Conservation (phyloP, 37 sponge, comb jelly and placozoan genomes). For the Cliona cf. orientalis region DNA sequence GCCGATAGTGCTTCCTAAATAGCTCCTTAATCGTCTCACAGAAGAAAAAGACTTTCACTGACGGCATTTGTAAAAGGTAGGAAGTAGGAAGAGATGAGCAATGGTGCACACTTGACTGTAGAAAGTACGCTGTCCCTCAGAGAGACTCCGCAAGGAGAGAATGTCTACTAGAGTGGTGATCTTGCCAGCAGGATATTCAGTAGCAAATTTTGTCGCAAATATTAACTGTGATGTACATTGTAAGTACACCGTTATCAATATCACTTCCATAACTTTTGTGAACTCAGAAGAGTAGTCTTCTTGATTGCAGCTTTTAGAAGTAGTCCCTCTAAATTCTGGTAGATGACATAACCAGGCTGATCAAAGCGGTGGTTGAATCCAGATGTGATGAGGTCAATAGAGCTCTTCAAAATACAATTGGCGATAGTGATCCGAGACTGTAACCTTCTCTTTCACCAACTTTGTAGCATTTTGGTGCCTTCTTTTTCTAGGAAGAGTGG, state of each 20-base stretch:
- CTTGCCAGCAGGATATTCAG: neutral
- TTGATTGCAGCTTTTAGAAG: conserved; percentile 2
- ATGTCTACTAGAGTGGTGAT: conserved; percentile 24
- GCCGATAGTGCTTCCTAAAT: conserved; percentile 55
- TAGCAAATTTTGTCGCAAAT: conserved; percentile 10
- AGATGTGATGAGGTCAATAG: conserved; percentile 45
- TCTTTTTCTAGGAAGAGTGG: conserved; percentile 18
- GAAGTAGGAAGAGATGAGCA: conserved; percentile 34
- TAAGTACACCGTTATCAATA: conserved; percentile 2
- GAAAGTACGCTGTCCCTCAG: conserved; percentile 28
- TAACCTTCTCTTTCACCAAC: neutral
- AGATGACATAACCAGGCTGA: conserved; percentile 57
- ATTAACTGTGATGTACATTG: conserved; percentile 3
- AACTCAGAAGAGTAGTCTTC: conserved; percentile 22
- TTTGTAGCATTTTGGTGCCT: neutral
- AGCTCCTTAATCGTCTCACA: conserved; percentile 50
- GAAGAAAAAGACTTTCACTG: conserved; percentile 52
- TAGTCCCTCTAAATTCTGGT: conserved; percentile 43
- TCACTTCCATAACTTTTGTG: conserved; percentile 9
- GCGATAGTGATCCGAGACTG: neutral
- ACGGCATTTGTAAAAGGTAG: conserved; percentile 60
- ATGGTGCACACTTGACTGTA: conserved; percentile 49
- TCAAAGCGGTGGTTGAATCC: conserved; percentile 35
- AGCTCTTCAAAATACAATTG: neutral
- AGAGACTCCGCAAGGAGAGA: conserved; percentile 27